Percentiles rank a stretch among this genome's conserved stretches.
phyloP scores from a whole-genome alignment of 2,888 invertebrate genomes.

The Oegoconia quadripuncta region DNA sequence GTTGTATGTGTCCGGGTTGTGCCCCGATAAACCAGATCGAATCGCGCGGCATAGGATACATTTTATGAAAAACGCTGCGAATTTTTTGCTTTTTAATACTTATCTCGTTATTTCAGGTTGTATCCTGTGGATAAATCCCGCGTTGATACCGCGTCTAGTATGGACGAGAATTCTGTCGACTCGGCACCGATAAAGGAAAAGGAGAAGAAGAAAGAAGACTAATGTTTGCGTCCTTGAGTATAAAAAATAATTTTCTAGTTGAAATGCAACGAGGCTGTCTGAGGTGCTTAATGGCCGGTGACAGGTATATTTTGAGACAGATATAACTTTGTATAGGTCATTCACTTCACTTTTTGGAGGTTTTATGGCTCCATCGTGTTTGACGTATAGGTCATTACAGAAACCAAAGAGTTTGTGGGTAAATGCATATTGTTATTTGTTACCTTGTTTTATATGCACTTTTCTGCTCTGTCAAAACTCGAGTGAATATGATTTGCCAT shows the following conservation, averaged over 20 bases:
- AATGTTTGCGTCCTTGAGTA: slow-evolving; percentile 17
- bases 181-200: slow-evolving; percentile 48
- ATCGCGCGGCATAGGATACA: too few species aligned
- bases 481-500: too few species aligned
- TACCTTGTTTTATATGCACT: too few species aligned
- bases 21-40: too few species aligned
- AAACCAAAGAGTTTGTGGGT: too few species aligned
- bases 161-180: slow-evolving; percentile 70
- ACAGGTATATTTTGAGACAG: slow-evolving; percentile 1
- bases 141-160: slow-evolving; percentile 82
- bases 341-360: background rate
- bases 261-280: slow-evolving; percentile 14
- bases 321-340: background rate
- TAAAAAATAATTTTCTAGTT: slow-evolving; percentile 7
- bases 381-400: too few species aligned
- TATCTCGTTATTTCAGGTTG: slow-evolving; percentile 82
- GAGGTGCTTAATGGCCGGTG: slow-evolving; percentile 13
- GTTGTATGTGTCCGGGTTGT: too few species aligned
- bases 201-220: slow-evolving; percentile 37
- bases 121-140: slow-evolving; percentile 96
- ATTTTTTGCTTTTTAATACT: too few species aligned
- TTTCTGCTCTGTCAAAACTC: too few species aligned
- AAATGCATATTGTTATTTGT: too few species aligned
- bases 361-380: too few species aligned
- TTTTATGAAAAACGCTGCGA: too few species aligned